Conservation (phyloP, 2,888 invertebrate species). For the Globia sparganii region DNA sequence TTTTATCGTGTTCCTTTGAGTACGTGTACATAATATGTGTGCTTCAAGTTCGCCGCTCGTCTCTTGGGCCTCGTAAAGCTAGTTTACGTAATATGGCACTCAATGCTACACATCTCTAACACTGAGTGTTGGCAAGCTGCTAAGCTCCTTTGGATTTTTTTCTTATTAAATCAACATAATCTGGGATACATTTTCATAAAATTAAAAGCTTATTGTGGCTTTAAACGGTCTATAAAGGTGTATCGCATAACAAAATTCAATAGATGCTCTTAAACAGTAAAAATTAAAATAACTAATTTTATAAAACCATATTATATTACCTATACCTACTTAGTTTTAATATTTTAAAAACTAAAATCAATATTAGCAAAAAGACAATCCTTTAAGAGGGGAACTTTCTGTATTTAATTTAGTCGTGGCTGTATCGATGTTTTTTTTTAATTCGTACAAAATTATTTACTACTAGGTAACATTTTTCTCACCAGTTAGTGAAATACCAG, state of each 20-base stretch:
- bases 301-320: neutral
- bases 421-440: neutral
- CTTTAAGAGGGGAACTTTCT: neutral
- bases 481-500: neutral
- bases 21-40: constrained; percentile 40
- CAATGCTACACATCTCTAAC: constrained; percentile 38
- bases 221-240: neutral
- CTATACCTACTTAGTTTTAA: neutral
- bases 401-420: neutral
- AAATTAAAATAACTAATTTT: neutral
- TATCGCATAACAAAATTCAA: neutral
- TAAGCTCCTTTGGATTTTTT: constrained; percentile 6
- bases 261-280: neutral
- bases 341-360: neutral
- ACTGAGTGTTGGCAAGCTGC: constrained; percentile 3
- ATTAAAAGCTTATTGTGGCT: neutral
- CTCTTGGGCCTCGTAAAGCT: constrained; percentile 55
- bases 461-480: neutral
- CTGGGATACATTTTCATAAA: neutral
- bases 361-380: neutral
- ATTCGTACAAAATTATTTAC: neutral
- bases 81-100: constrained; percentile 60
- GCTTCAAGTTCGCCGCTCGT: constrained; percentile 43
- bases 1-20: constrained; percentile 36
- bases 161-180: neutral